Evolutionary conservation across 2,888 invertebrate species (phyloP), one percentile per base, ranked within the genome.

Genomic region (Polyommatus iphigenia): DNA sequence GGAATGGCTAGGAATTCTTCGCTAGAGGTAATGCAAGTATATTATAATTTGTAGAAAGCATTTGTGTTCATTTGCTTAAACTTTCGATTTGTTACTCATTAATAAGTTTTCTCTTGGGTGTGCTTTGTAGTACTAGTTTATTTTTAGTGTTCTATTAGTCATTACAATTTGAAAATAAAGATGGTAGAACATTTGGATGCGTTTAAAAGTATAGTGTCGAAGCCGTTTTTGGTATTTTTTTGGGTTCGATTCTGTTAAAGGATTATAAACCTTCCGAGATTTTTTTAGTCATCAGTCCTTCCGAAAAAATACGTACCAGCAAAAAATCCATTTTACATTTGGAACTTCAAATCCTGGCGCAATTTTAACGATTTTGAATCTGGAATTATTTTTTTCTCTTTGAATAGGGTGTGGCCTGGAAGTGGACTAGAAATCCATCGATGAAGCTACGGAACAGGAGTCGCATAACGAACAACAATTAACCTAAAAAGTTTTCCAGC

Each of bases 11-110:
- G 75, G 75, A 75, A 75, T 73, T 57, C 77, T 57, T 76, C 62
- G 77, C 73, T 73, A 59, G 76, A 67, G 78, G 78, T 77, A 57
- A 85, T 84, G 85, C 85, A 83, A 84, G 84, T 84, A 85, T 86
- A 86, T 88, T 89, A 88, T 87, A 87, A 90, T 90, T 90, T 91
- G 87, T 91, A 92, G 92, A 91, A 92, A 92, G 92, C 88, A 89
- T 84, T 88, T 83, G 87, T 84, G 85, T 88, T 88, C 87, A 90
- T 91, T 91, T 91, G 88, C 87, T 89, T 90, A 89, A 90, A 91
- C 91, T 91, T 92, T 92, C 91, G 90, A 91, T 88, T 90, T 89
- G 88, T 87, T 90, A 90, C 88, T 89, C 89, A 89, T 88, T 86
- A 84, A 86, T 85, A 85, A 80, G 85, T 88, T 90, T 88, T 90